A percentile compares a stretch with the other conserved stretches of the same genome.
Evolutionary conservation across 2,797 vertebrate species (phyloP).

Genomic region (Lerista edwardsae): DNA sequence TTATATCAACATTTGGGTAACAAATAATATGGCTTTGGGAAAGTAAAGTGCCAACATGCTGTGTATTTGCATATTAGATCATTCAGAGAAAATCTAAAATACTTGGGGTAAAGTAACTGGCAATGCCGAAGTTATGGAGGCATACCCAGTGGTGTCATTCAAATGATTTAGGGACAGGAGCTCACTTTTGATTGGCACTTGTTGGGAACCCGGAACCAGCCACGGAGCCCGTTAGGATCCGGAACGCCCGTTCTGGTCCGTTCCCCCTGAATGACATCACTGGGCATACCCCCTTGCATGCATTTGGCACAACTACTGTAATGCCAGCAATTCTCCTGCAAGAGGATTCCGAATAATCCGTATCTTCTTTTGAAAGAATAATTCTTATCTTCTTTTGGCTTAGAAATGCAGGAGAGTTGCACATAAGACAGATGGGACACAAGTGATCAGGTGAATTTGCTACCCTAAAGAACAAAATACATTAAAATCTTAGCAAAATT

Average conservation of each 20-base stretch:
- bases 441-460: background rate
- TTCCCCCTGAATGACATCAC: too few relatives aligned
- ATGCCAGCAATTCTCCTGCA: background rate
- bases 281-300: background rate
- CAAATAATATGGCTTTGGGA: background rate
- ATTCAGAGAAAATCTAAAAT: slow-evolving; percentile 51
- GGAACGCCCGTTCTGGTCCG: too few relatives aligned
- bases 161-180: too few relatives aligned
- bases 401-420: background rate
- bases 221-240: too few relatives aligned
- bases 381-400: background rate
- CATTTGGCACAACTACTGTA: background rate
- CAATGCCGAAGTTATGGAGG: slow-evolving; percentile 45
- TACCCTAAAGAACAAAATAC: background rate
- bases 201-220: too few relatives aligned
- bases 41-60: slow-evolving; percentile 23
- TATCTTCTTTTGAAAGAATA: background rate
- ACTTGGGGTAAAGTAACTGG: slow-evolving; percentile 58
- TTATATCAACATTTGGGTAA: background rate
- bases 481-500: background rate
- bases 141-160: slow-evolving; percentile 20
- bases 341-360: background rate
- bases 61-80: slow-evolving; percentile 43
- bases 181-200: too few relatives aligned
- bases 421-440: background rate